Percentiles rank a stretch among this genome's conserved stretches.
phyloP scores from a whole-genome alignment of 2,797 vertebrate genomes.

The Platalea minor region DNA sequence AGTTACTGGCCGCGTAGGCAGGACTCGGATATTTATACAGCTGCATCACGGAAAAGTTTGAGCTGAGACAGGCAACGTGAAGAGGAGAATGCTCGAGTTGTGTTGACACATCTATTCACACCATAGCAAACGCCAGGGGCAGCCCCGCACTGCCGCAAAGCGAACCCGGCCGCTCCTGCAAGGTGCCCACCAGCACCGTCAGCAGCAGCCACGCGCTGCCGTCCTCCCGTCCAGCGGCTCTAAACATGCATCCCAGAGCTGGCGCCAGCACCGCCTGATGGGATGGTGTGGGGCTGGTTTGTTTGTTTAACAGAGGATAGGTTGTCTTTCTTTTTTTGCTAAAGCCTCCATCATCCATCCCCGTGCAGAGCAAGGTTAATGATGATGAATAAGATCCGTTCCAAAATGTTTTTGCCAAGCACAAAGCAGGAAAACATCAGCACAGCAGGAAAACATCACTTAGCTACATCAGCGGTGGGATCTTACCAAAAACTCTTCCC shows the following conservation, averaged over 20 bases:
- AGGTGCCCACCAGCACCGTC: fast-evolving
- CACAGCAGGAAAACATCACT: not conserved
- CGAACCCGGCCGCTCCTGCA: not conserved
- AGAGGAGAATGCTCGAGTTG: not conserved
- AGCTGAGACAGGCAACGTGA: not conserved
- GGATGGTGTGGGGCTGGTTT: not conserved
- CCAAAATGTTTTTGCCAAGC: not conserved
- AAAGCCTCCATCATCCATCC: not conserved
- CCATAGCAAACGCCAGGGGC: fast-evolving
- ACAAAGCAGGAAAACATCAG: not conserved
- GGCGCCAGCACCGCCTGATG: not conserved
- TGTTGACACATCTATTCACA: not conserved
- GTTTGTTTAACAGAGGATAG: not conserved
- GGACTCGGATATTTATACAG: not conserved
- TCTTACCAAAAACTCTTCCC: not conserved
- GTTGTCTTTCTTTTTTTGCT: not conserved
- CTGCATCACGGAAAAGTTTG: not conserved
- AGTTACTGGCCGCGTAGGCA: not conserved
- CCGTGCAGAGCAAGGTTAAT: not conserved
- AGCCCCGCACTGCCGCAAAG: not conserved
- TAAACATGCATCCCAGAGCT: fast-evolving
- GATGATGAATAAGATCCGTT: not conserved
- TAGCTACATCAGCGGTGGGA: fast-evolving
- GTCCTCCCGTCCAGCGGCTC: not conserved
- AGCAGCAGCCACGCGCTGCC: fast-evolving